Conservation (phyloP, 2,888 invertebrate genomes). For the Cryptus armator region DNA sequence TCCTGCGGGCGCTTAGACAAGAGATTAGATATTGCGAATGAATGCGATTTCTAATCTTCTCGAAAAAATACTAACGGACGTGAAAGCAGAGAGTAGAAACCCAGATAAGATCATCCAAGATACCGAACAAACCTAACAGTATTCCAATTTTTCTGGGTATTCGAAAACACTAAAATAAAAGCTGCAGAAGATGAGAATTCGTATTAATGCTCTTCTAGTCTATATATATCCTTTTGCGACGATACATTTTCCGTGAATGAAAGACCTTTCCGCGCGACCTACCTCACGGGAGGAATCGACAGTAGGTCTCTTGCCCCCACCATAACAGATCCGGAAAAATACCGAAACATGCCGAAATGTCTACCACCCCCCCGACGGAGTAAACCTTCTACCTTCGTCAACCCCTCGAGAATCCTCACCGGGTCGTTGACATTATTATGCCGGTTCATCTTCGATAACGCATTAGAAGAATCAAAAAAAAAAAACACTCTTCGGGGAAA, state of each 20-base stretch:
- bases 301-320: constrained; percentile 41
- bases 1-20: constrained; percentile 23
- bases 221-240: constrained; percentile 13
- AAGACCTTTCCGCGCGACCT: constrained; percentile 66
- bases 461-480: background rate
- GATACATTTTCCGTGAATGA: constrained; percentile 55
- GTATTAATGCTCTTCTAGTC: constrained; percentile 2
- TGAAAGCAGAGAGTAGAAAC: background rate
- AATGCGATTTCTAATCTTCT: constrained; percentile 70
- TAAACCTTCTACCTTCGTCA: constrained; percentile 57
- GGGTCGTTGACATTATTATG: constrained; percentile 75
- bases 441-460: background rate
- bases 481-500: background rate
- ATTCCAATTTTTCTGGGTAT: background rate
- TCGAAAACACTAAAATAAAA: background rate
- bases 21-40: constrained; percentile 81
- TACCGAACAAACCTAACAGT: background rate
- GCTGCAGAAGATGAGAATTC: background rate
- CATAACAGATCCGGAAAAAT: constrained; percentile 73
- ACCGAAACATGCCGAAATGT: constrained; percentile 73
- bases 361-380: constrained; percentile 59
- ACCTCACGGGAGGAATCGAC: constrained; percentile 68
- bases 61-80: background rate
- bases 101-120: constrained; percentile 12
- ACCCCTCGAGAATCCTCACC: constrained; percentile 71